Percentiles rank a stretch among this genome's conserved stretches.
phyloP scores from a whole-genome alignment of 2,888 invertebrate genomes.

The Eristalinus sepulchralis region DNA sequence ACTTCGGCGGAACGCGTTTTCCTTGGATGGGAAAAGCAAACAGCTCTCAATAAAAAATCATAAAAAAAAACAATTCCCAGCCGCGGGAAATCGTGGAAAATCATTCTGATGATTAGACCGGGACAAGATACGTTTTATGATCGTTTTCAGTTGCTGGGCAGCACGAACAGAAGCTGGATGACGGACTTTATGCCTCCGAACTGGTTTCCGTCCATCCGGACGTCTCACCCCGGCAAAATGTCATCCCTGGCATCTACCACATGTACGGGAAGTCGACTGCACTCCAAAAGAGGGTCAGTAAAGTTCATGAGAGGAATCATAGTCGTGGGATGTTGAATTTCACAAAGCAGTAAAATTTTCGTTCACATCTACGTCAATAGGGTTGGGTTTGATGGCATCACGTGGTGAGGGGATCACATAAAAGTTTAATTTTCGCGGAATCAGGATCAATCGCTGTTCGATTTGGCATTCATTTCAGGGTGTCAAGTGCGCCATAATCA shows the following conservation, averaged over 20 bases:
- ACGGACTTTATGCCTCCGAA: neutral
- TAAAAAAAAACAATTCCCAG: neutral
- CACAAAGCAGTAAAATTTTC: neutral
- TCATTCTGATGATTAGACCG: neutral
- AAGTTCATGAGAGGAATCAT: neutral
- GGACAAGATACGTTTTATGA: slow-evolving; percentile 1
- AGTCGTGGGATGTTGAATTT: neutral
- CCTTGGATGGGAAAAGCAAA: slow-evolving; percentile 6
- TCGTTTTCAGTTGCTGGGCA: neutral
- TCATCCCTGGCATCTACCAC: neutral
- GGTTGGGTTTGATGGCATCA: neutral
- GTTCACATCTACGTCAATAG: neutral
- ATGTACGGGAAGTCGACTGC: neutral
- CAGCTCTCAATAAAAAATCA: neutral
- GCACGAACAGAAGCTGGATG: neutral
- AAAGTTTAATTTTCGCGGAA: neutral
- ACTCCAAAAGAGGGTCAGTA: neutral
- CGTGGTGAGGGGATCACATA: neutral
- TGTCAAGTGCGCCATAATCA: neutral
- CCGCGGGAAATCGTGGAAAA: neutral
- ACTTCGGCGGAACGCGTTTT: neutral
- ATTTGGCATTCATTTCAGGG: neutral
- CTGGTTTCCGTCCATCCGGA: neutral
- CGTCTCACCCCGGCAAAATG: neutral
- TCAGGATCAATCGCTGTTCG: neutral